These are phyloP conservation scores for Drosophila gaucha DNA, from an alignment of 2,888 invertebrate genomes.

Conservation along the genomic window DNA sequence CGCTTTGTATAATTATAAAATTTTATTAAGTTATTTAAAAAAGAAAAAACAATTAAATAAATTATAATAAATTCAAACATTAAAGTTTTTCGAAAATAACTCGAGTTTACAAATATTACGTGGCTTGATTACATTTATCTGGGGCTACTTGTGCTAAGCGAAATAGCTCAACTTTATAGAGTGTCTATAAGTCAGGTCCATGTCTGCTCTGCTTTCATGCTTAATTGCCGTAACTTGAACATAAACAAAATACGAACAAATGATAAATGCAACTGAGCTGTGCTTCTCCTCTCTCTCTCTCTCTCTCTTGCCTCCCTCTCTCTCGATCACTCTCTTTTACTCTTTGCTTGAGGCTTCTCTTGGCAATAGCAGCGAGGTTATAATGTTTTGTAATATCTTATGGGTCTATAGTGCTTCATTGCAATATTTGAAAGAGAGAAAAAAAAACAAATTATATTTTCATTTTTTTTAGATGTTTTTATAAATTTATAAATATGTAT, in stretches of 20 bases:
- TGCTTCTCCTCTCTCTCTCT: constrained; percentile 6
- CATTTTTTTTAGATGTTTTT: neutral
- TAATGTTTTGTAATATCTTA: constrained; percentile 62
- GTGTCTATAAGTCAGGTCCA: constrained; percentile 4
- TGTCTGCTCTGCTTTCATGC: neutral
- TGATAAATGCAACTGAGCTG: constrained; percentile 50
- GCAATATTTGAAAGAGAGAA: constrained; percentile 6
- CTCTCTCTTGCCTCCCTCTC: constrained; percentile 1
- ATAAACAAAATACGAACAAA: constrained; percentile 47
- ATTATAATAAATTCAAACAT: too few species aligned
- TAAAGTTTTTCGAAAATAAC: too few species aligned
- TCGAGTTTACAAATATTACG: too few species aligned
- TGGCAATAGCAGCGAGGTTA: constrained; percentile 67
- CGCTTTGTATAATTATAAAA: too few species aligned
- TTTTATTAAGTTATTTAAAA: too few species aligned
- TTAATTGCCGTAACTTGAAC: constrained; percentile 49
- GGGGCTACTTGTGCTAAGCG: too few species aligned
- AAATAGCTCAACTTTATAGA: constrained; percentile 23
- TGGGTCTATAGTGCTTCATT: constrained; percentile 56
- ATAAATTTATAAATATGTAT: neutral
- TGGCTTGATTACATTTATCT: too few species aligned
- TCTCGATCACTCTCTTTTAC: neutral
- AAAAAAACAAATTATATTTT: neutral
- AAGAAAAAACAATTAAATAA: too few species aligned
- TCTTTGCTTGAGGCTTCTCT: constrained; percentile 31